Conservation (phyloP, 1,140 invertebrate species). For the Orchesella cincta region DNA sequence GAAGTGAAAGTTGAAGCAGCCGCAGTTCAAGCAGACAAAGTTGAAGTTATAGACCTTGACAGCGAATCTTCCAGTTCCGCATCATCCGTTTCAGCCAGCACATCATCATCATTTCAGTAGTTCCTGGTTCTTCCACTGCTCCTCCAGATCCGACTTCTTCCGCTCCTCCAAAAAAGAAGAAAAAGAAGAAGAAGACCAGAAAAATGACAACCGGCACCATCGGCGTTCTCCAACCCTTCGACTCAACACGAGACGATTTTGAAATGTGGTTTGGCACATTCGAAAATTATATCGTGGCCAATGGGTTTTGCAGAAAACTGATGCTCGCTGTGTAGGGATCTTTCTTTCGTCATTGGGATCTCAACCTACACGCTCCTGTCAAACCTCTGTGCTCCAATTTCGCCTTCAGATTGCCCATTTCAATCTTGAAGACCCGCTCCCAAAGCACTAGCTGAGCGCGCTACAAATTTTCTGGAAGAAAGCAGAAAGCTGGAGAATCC, state of each 20-base stretch:
- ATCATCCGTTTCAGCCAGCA: no score
- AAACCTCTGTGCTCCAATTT: slow-evolving; percentile 3
- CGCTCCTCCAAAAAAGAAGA: background rate
- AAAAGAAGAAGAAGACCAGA: background rate
- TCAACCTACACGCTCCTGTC: slow-evolving; percentile 22
- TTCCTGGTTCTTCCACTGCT: no score
- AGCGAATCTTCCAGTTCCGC: no score
- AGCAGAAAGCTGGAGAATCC: slow-evolving; percentile 23
- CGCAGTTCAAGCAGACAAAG: no score
- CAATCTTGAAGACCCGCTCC: slow-evolving; percentile 37
- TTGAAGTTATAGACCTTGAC: no score
- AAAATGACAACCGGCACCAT: background rate
- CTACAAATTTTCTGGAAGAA: slow-evolving; percentile 39
- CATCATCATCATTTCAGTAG: no score
- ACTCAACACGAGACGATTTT: slow-evolving; percentile 18
- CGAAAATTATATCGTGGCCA: slow-evolving; percentile 13
- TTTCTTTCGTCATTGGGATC: slow-evolving; percentile 28
- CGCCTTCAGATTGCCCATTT: slow-evolving; percentile 24
- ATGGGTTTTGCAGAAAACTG: slow-evolving; percentile 4
- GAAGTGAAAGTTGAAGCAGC: no score
- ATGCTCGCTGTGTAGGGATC: background rate
- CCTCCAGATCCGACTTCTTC: no score
- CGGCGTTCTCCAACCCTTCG: background rate
- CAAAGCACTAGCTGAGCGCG: slow-evolving; percentile 39
- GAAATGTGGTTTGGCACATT: slow-evolving; percentile 4